Percentiles rank a stretch among this genome's conserved stretches.
These are phyloP conservation scores for Microplitis demolitor DNA, from an alignment of 1,140 invertebrate genomes.

Conservation along the genomic window DNA sequence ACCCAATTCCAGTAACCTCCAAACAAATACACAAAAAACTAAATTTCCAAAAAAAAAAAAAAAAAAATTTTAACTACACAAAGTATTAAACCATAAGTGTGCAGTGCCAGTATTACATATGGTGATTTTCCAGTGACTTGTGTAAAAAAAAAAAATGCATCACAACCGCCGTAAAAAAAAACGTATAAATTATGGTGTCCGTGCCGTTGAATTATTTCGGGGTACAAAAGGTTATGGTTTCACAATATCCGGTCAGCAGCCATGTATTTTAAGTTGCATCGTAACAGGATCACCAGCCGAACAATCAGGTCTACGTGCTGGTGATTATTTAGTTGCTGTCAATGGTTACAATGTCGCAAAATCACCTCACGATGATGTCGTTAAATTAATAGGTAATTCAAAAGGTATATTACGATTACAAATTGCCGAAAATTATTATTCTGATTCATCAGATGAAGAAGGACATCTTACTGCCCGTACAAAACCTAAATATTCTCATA, in stretches of 20 bases:
- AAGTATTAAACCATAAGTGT: no score
- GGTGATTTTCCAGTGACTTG: no score
- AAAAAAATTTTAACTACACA: no score
- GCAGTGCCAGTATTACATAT: no score
- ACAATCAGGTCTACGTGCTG: conserved; percentile 82
- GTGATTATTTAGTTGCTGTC: conserved; percentile 90
- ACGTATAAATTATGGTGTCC: conserved; percentile 77
- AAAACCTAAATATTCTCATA: conserved; percentile 71
- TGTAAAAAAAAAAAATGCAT: conserved; percentile 60
- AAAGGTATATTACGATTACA: conserved; percentile 79
- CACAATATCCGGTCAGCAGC: conserved; percentile 91
- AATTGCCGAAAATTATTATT: conserved; percentile 87
- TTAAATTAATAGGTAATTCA: conserved; percentile 84
- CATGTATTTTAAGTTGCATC: conserved; percentile 87
- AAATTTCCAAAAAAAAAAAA: no score
- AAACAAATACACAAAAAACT: no score
- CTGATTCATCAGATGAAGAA: conserved; percentile 83
- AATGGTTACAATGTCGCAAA: conserved; percentile 89
- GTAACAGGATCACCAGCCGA: conserved; percentile 84
- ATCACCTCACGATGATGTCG: conserved; percentile 90
- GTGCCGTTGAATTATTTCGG: conserved; percentile 83
- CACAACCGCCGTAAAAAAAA: conserved; percentile 79
- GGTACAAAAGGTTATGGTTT: conserved; percentile 89
- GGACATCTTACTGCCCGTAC: conserved; percentile 60
- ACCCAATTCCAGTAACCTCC: no score